These are phyloP conservation scores for Drosophila athabasca DNA, from an alignment of 1,140 invertebrate species.

Conservation along the genomic window DNA sequence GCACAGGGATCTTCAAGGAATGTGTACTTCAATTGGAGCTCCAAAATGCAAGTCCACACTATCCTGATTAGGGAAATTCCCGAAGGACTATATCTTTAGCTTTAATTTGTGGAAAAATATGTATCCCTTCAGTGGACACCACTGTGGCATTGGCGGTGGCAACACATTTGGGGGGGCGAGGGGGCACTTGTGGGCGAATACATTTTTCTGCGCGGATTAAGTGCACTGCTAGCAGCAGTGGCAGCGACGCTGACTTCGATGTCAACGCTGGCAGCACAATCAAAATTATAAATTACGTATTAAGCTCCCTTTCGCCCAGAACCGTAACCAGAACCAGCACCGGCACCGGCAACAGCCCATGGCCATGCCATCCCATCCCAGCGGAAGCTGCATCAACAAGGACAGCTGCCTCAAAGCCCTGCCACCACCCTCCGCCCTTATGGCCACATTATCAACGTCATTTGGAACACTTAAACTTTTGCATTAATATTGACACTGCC, in stretches of 20 bases:
- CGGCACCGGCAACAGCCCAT: no score
- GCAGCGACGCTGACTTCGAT: conserved; percentile 35
- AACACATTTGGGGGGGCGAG: conserved; percentile 32
- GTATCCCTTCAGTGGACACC: not conserved
- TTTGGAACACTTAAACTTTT: conserved; percentile 57
- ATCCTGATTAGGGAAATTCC: no score
- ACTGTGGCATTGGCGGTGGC: conserved; percentile 3
- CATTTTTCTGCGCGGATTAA: conserved; percentile 58
- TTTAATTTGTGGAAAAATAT: no score
- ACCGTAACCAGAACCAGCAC: no score
- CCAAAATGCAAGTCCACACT: no score
- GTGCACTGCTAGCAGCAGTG: conserved; percentile 13
- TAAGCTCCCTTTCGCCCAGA: conserved; percentile 27
- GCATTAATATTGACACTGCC: conserved; percentile 44
- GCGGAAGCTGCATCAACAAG: not conserved
- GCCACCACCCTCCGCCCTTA: not conserved
- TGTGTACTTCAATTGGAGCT: no score
- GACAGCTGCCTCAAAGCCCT: not conserved
- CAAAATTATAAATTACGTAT: conserved; percentile 65
- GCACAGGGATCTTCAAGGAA: no score
- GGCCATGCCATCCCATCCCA: not conserved
- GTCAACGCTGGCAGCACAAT: conserved; percentile 48
- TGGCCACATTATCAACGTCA: conserved; percentile 55
- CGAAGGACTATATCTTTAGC: no score
- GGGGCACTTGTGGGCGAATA: not conserved